Conservation (phyloP, 2,888 invertebrate genomes). For the Drymonia ruficornis region DNA sequence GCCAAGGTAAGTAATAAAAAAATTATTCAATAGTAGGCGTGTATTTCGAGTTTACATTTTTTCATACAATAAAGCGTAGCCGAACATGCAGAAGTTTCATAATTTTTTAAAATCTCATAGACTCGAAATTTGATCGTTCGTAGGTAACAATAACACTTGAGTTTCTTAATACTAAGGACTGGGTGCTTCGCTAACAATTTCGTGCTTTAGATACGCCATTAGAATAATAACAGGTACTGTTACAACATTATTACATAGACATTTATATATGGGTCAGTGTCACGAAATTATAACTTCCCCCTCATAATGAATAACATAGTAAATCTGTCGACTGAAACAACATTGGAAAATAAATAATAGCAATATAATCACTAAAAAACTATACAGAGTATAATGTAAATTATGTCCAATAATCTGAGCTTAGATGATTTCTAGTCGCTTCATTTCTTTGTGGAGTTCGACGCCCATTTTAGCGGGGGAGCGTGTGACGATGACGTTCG, state of each 20-base stretch:
- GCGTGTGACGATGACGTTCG: slow-evolving; percentile 96
- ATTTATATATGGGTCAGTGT: slow-evolving; percentile 29
- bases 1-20: slow-evolving; percentile 9
- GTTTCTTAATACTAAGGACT: slow-evolving; percentile 42
- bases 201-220: slow-evolving; percentile 33
- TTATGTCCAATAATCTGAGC: slow-evolving; percentile 35
- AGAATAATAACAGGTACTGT: slow-evolving; percentile 18
- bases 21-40: slow-evolving; percentile 39
- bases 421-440: slow-evolving; percentile 88
- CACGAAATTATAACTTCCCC: slow-evolving; percentile 38
- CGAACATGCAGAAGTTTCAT: slow-evolving; percentile 37
- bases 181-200: slow-evolving; percentile 56
- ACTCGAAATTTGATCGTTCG: slow-evolving; percentile 47
- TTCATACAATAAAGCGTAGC: slow-evolving; percentile 53
- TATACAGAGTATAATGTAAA: slow-evolving; percentile 60
- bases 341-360: slow-evolving; percentile 69
- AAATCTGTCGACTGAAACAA: slow-evolving; percentile 49
- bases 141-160: slow-evolving; percentile 45
- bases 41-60: slow-evolving; percentile 56
- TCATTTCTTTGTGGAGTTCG: slow-evolving; percentile 95
- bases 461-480: slow-evolving; percentile 98
- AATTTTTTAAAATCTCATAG: slow-evolving; percentile 38
- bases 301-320: slow-evolving; percentile 25
- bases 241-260: slow-evolving; percentile 16
- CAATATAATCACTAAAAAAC: slow-evolving; percentile 67